Base-by-base conservation (phyloP, 2,113 vertebrate species). In the Sisor rabdophorus region DNA sequence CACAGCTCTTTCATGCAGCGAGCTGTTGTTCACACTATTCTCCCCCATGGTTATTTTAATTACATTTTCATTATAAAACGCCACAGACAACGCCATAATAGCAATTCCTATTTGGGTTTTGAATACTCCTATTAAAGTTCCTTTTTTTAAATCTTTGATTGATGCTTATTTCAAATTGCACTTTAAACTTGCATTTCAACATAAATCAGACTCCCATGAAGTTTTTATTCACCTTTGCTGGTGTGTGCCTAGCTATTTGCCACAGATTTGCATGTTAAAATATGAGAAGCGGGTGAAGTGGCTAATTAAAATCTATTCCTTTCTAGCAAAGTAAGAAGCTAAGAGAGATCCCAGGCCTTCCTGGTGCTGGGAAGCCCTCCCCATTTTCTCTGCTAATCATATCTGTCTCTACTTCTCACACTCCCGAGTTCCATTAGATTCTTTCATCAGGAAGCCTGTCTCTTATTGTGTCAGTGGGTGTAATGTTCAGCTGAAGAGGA, bases 241-340 rank as follows among this genome's bases (percentile, higher is more conserved):
- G n/a, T 44, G 15, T 71, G 67, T 16, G 70, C 15, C 47, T 72
- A 68, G 28, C 67, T 58, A 44, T 64, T 82, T 70, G 40, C 61
- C 36, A 40, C 36, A 56, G 78, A 64, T 63, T 36, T 24, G 55
- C 61, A 77, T 63, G 78, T 65, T 77, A 73, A 80, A 80, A 68
- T 70, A 74, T 73, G 59, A 70, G 74, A 59, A 69, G 74, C 74
- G 60, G 77, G 63, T 82, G 56, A 64, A 74, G 59, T 79, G 63
- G 50, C 81, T 82, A 82, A 82, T 82, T 82, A 80, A 80, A 77
- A 77, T 74, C 55, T 75, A 74, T 79, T 82, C 60, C 80, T 76
- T 77, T 26, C 59, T 30, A 15, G 30, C 36, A 20, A 71, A 77
- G 63, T 28, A 50, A 63, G 17, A 69, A 77, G 78, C 55, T 19